Evolutionary conservation across 1,140 invertebrate species (phyloP).

Genomic region (Oedothorax gibbosus): DNA sequence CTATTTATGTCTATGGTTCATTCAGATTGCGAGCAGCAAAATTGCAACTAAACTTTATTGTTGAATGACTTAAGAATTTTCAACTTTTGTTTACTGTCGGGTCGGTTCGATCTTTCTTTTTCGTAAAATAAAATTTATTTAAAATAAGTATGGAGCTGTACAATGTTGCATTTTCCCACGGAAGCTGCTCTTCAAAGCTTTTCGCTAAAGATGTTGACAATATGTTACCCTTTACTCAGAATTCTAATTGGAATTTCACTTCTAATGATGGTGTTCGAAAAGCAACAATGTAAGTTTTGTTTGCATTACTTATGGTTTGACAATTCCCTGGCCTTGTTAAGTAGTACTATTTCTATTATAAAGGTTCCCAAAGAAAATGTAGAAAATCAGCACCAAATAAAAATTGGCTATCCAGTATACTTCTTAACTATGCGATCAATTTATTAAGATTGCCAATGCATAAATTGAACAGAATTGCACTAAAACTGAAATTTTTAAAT

Average conservation of each 20-base stretch:
- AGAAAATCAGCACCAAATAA: neutral
- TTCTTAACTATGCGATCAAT: neutral
- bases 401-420: neutral
- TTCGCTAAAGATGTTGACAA: conserved; percentile 48
- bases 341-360: neutral
- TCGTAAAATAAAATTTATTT: no score
- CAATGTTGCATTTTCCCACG: neutral
- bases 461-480: neutral
- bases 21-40: no score
- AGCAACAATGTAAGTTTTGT: conserved; percentile 21
- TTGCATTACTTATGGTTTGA: neutral
- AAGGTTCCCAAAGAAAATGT: neutral
- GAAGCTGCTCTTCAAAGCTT: conserved; percentile 28
- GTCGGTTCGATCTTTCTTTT: no score
- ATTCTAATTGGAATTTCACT: conserved; percentile 41
- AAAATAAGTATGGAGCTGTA: no score
- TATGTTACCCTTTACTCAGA: conserved; percentile 41
- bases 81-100: no score
- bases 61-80: no score
- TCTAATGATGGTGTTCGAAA: neutral
- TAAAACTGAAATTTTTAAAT: no score
- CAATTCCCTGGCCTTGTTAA: neutral
- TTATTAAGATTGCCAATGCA: neutral
- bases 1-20: no score
- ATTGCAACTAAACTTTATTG: no score